These are phyloP conservation scores for Ridgeia piscesae DNA, from an alignment of 1,140 invertebrate genomes.

Conservation along the genomic window DNA sequence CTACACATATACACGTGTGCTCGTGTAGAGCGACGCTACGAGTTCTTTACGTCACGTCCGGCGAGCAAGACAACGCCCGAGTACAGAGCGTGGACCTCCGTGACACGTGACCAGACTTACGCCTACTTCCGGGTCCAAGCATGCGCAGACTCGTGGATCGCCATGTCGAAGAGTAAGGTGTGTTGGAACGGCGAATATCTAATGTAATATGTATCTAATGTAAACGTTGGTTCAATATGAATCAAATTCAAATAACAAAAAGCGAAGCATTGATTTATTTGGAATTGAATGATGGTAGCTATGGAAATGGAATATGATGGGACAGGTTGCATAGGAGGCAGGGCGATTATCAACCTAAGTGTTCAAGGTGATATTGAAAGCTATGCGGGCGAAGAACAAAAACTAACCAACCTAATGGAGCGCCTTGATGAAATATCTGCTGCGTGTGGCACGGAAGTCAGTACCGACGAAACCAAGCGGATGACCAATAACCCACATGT, in stretches of 20 bases:
- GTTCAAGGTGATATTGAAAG: constrained; percentile 33
- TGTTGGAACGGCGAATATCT: neutral
- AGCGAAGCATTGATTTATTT: too few relatives aligned
- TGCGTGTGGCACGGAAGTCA: constrained; percentile 26
- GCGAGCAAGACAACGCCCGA: neutral
- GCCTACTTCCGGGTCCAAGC: neutral
- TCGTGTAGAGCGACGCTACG: neutral
- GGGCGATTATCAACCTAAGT: neutral
- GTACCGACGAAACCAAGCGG: constrained; percentile 30
- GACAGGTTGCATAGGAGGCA: neutral
- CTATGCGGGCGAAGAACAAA: constrained; percentile 22
- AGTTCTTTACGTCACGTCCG: neutral
- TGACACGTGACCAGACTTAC: neutral
- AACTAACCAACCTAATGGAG: constrained; percentile 23
- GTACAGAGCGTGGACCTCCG: neutral
- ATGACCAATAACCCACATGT: neutral
- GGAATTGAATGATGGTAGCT: too few relatives aligned
- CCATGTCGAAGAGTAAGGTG: neutral
- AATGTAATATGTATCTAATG: neutral
- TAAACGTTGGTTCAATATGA: neutral
- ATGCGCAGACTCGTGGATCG: neutral
- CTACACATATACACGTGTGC: neutral
- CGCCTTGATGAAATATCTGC: constrained; percentile 24
- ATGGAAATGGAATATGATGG: too few relatives aligned
- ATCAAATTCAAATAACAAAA: too few relatives aligned